These are phyloP conservation scores for Danio choprae DNA, from an alignment of 2,797 vertebrate species.

Conservation along the genomic window DNA sequence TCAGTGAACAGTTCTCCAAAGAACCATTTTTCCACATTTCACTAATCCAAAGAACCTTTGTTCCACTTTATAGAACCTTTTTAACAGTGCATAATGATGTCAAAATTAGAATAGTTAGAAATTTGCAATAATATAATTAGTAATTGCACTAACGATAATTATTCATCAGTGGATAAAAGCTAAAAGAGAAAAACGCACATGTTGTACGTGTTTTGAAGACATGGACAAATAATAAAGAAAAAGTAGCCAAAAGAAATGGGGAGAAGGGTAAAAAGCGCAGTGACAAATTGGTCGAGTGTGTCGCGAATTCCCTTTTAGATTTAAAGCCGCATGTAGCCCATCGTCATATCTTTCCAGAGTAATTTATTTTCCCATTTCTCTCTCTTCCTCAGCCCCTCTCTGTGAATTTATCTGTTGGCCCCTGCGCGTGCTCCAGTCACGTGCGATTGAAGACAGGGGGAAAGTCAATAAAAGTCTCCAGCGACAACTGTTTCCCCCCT, in stretches of 20 bases:
- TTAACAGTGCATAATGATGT: neutral
- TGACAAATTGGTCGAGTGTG: slow-evolving; percentile 87
- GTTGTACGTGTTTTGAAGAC: slow-evolving; percentile 71
- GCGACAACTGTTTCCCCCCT: slow-evolving; percentile 84
- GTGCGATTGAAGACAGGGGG: slow-evolving; percentile 72
- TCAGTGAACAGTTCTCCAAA: neutral
- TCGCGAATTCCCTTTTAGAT: slow-evolving; percentile 84
- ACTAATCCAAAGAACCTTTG: too few relatives aligned
- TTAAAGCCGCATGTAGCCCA: slow-evolving; percentile 85
- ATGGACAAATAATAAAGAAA: slow-evolving; percentile 73
- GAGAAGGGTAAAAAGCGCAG: slow-evolving; percentile 80
- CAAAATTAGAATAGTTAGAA: neutral
- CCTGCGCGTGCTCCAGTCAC: slow-evolving; percentile 73
- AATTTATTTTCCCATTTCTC: slow-evolving; percentile 97
- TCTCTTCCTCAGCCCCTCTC: slow-evolving; percentile 82
- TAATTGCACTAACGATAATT: slow-evolving; percentile 1
- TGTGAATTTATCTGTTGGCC: slow-evolving; percentile 77
- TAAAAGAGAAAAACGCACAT: neutral
- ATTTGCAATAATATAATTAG: neutral
- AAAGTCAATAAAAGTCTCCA: slow-evolving; percentile 85
- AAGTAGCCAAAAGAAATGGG: slow-evolving; percentile 74
- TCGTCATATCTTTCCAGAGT: slow-evolving; percentile 92
- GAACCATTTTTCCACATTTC: too few relatives aligned
- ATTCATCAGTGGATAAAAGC: neutral
- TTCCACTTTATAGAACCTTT: neutral